Base-by-base conservation (phyloP, 2,797 vertebrate genomes). In the Micropoecilia bifurca region DNA sequence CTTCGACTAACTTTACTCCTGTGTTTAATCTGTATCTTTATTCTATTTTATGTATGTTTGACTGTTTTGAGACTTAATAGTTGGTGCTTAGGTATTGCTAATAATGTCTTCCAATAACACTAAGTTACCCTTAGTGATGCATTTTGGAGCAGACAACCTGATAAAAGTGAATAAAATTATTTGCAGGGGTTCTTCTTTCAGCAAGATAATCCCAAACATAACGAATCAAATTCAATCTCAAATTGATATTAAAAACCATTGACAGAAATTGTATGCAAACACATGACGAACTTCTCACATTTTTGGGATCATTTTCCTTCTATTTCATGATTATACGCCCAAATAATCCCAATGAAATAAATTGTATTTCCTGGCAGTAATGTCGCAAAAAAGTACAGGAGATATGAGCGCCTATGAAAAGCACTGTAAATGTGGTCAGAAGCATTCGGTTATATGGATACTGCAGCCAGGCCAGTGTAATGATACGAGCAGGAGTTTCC, bases 401-500 rank as follows among this genome's bases (percentile, higher is more conserved):
- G 43, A 2, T 43, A n/a, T 6, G 39, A 45, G 7, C 9, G 22
- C 20, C 25, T 41, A n/a, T 6, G 66, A 12, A 43, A 69, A 43
- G 68, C 41, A 28, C 68, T 41, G n/a, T 41, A 43, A 74, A 74
- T 43, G 25, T 41, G 33, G 10, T 30, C 25, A 57, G 41, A 74
- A 79, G 33, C 28, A 48, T 55, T 71, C 61, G 43, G 50, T 55
- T 55, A 39, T 73, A 50, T n/a, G 75, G 50, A 83, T 76, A 76
- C 30, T 45, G 53, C 25, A 10, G 13, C 53, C 50, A 43, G 36
- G 16, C 41, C 25, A 73, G 72, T 41, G 78, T 71, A 75, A 75
- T 66, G 69, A 73, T 76, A 74, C 74, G 63, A 77, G 48, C 28
- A 43, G 76, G 5, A 85, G 30, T 80, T 43, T 63, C 39, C n/a